A percentile compares a stretch with the other conserved stretches of the same genome.
These are phyloP conservation scores for Aporrectodea caliginosa DNA, from an alignment of 1,140 invertebrate species.

Conservation along the genomic window DNA sequence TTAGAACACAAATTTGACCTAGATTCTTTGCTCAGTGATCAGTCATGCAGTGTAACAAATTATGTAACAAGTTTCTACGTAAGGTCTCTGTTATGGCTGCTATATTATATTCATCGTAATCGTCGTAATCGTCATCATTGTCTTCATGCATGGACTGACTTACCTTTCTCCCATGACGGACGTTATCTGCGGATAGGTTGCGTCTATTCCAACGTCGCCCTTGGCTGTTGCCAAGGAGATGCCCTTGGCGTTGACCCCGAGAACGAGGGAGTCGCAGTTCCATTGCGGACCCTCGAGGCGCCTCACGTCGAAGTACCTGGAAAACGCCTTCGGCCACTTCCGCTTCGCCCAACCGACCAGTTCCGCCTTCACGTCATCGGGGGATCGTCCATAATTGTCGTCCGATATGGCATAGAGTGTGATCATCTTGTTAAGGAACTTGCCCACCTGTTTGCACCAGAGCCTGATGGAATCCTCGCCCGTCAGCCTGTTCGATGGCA, in stretches of 20 bases:
- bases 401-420: neutral
- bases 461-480: neutral
- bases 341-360: neutral
- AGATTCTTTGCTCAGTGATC: too few species aligned
- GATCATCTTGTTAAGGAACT: neutral
- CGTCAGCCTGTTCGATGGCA: neutral
- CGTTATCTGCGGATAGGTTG: constrained; percentile 38
- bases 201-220: constrained; percentile 37
- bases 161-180: constrained; percentile 38
- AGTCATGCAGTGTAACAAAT: too few species aligned
- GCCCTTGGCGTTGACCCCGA: constrained; percentile 39
- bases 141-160: too few species aligned
- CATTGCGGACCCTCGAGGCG: neutral
- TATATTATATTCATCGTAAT: too few species aligned
- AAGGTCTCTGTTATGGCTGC: too few species aligned
- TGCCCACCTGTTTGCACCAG: neutral
- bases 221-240: constrained; percentile 36
- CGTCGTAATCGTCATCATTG: too few species aligned
- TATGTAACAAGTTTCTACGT: too few species aligned
- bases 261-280: constrained; percentile 31
- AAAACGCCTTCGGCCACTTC: neutral
- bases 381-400: neutral
- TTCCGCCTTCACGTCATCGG: neutral
- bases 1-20: too few species aligned
- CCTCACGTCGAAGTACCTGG: neutral